These are phyloP conservation scores for Ligdia adustata DNA, from an alignment of 2,888 invertebrate species.

Conservation along the genomic window DNA sequence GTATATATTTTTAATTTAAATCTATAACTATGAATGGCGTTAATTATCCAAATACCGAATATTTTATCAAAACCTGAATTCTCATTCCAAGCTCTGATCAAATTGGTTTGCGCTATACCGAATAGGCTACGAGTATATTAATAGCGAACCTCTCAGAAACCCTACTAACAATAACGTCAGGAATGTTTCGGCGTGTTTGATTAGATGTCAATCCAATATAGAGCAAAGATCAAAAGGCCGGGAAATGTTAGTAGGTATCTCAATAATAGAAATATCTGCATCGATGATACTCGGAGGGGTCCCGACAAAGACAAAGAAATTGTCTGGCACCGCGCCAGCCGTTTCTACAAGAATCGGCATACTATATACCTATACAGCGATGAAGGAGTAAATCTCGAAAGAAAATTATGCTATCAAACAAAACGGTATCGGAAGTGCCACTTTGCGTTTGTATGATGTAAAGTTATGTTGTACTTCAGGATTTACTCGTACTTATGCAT, in stretches of 20 bases:
- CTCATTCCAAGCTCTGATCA: too few species aligned
- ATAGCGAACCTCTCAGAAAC: neutral
- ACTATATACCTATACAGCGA: slow-evolving; percentile 8
- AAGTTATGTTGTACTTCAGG: too few species aligned
- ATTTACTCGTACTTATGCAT: too few species aligned
- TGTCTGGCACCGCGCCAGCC: slow-evolving; percentile 65
- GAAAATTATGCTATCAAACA: neutral
- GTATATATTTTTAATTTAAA: too few species aligned
- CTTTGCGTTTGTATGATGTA: too few species aligned
- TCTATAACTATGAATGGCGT: too few species aligned
- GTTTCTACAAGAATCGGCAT: slow-evolving; percentile 17
- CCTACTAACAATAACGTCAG: neutral
- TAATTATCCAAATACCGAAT: too few species aligned
- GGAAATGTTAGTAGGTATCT: slow-evolving; percentile 44
- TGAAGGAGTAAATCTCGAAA: slow-evolving; percentile 6
- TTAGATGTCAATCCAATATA: slow-evolving; percentile 12
- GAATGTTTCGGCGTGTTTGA: slow-evolving; percentile 4
- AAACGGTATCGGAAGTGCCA: too few species aligned
- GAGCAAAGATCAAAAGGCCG: slow-evolving; percentile 18
- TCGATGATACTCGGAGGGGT: slow-evolving; percentile 63
- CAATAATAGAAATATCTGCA: slow-evolving; percentile 68
- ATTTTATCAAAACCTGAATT: too few species aligned
- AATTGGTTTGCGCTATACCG: too few species aligned
- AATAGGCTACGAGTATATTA: too few species aligned
- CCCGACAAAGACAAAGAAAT: slow-evolving; percentile 75